Base-by-base conservation (phyloP, 2,888 invertebrate species). In the Leucophenga montana region DNA sequence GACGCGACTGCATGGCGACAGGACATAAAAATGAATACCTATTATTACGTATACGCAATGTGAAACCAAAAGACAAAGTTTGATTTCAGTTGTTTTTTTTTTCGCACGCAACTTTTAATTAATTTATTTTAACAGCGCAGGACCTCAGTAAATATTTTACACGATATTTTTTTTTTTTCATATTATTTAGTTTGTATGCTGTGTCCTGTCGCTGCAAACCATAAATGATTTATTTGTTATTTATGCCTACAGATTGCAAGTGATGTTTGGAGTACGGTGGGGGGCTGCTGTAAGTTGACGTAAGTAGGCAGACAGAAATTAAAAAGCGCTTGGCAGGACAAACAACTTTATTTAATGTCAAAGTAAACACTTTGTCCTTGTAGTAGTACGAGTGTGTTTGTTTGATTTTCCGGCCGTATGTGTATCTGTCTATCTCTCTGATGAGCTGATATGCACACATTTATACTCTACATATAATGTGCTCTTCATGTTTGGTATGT, bases 191-290 rank as follows among this genome's bases (percentile, higher is more conserved):
- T 62, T 62, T 62, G 5, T 44, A 14, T 14, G 18, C 18, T 62
- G 18, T 44, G 3, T 4, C 20, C 20, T 53, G 31, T 79, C 74
- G 70, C 74, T 72, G 56, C 72, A 39, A 79, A 80, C 84, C 84
- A 81, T 81, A 84, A 81, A 81, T 81, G 81, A 81, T 81, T 81
- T 81, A 81, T 81, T 81, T 81, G 84, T 84, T 84, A 84, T 84
- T 81, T 79, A 81, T 83, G 82, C 79, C 73, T 74, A 67, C 69
- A 31, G 33, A 14, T 13, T 27, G 22, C 6, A 31, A n/a, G 59
- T 22, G 13, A 13, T 6, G 16, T 16, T n/a, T 16, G 18, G 14
- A 16, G 53, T 16, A 16, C 13, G 50, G n/a, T 48, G 14, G 16
- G 53, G 5, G 18, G 16, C 53, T 1, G 53, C 48, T 48, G 14